These are phyloP conservation scores for Manduca sexta DNA, from an alignment of 1,140 invertebrate genomes.

Conservation along the genomic window DNA sequence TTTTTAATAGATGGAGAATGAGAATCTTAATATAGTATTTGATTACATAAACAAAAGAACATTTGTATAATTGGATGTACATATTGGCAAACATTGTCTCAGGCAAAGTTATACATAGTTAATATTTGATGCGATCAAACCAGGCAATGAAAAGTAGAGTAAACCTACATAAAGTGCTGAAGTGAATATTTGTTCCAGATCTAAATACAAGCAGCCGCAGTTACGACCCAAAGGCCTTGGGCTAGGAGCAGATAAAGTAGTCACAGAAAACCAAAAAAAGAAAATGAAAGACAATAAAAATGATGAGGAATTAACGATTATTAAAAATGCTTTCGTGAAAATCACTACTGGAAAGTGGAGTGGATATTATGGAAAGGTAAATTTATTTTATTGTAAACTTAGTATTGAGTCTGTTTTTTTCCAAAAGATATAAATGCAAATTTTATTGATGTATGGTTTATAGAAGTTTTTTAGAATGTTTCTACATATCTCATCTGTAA, in stretches of 20 bases:
- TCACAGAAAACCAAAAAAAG: conserved; percentile 69
- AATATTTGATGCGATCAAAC: too few species aligned
- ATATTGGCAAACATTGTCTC: too few species aligned
- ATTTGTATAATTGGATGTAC: too few species aligned
- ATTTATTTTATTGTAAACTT: conserved; percentile 7
- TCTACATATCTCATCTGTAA: too few species aligned
- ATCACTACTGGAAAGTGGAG: conserved; percentile 82
- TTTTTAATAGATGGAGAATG: too few species aligned
- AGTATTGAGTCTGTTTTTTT: neutral
- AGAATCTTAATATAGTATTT: too few species aligned
- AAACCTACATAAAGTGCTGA: neutral
- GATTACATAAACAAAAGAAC: too few species aligned
- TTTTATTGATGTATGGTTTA: too few species aligned
- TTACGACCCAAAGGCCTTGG: conserved; percentile 93
- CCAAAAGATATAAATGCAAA: too few species aligned
- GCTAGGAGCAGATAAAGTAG: conserved; percentile 87
- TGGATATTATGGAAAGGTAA: conserved; percentile 86
- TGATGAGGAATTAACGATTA: conserved; percentile 77
- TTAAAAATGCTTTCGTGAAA: conserved; percentile 81
- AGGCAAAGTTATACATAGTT: too few species aligned
- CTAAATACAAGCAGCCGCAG: conserved; percentile 69
- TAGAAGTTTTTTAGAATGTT: too few species aligned
- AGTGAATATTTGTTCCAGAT: conserved; percentile 27
- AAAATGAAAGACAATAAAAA: conserved; percentile 72
- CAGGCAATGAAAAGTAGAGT: too few species aligned